Evolutionary conservation across 1,140 invertebrate species (phyloP).

Genomic region (Trichomalopsis sarcophagae): DNA sequence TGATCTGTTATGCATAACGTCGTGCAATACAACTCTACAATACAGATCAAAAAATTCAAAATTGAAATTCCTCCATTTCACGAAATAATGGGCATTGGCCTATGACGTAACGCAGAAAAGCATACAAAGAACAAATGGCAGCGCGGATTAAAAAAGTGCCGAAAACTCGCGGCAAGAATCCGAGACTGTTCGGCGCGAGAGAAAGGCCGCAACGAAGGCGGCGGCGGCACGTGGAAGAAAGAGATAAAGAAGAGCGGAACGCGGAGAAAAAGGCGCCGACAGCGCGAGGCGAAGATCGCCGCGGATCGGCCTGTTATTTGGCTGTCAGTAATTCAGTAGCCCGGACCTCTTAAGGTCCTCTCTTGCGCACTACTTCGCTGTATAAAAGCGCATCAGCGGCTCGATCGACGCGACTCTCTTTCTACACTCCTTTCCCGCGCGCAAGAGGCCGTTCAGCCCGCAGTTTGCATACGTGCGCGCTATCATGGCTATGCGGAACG

Average conservation of each 20-base stretch:
- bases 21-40: too few species aligned
- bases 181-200: not conserved
- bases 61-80: too few species aligned
- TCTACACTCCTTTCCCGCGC: constrained; percentile 23
- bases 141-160: constrained; percentile 5
- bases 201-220: not conserved
- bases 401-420: constrained; percentile 62
- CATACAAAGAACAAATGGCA: constrained; percentile 27
- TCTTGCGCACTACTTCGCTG: not conserved
- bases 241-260: constrained; percentile 31
- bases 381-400: constrained; percentile 38
- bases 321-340: constrained; percentile 70
- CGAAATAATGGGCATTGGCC: too few species aligned
- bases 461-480: constrained; percentile 39
- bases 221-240: constrained; percentile 32
- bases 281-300: constrained; percentile 54
- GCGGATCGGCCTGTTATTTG: constrained; percentile 67
- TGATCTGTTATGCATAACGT: too few species aligned
- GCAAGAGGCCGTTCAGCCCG: not conserved
- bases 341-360: constrained; percentile 57
- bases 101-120: not conserved
- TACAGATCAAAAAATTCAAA: too few species aligned
- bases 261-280: constrained; percentile 56
- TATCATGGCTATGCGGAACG: constrained; percentile 32
- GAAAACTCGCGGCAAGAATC: constrained; percentile 28